These are phyloP conservation scores for Drosophila dunni DNA, from an alignment of 1,140 invertebrate genomes.

Conservation along the genomic window DNA sequence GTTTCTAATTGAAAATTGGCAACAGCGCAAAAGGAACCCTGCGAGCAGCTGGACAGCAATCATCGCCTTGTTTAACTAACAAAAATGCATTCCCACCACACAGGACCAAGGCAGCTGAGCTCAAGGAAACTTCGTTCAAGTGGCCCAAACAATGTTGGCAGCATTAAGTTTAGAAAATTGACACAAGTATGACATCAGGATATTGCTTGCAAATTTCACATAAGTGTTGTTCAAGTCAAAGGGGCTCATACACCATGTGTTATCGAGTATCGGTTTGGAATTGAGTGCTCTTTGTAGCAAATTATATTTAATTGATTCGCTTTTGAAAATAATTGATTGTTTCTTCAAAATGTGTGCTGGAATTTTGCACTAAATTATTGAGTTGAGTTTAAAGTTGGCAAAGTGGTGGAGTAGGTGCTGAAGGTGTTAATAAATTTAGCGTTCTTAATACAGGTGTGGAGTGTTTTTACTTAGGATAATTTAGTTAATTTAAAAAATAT, in stretches of 20 bases:
- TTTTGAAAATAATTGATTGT: background rate
- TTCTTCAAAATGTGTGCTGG: background rate
- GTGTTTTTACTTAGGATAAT: too few relatives aligned
- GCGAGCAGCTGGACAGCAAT: conserved; percentile 20
- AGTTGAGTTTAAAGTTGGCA: too few relatives aligned
- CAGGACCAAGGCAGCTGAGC: background rate
- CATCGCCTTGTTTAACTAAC: conserved; percentile 20
- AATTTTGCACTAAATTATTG: too few relatives aligned
- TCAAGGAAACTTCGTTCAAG: conserved; percentile 1
- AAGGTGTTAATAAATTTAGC: too few relatives aligned
- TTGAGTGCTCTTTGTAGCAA: background rate
- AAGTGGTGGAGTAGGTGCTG: too few relatives aligned
- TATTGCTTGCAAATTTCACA: conserved; percentile 7
- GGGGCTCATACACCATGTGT: background rate
- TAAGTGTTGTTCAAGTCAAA: background rate
- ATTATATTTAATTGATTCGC: background rate
- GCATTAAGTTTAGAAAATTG: conserved; percentile 13
- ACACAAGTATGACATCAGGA: conserved; percentile 6
- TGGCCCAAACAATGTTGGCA: conserved; percentile 3
- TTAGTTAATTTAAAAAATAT: too few relatives aligned
- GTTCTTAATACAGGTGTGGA: too few relatives aligned
- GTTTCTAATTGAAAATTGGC: conserved; percentile 71
- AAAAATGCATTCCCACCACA: background rate
- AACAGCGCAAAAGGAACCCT: conserved; percentile 40
- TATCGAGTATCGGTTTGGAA: background rate